Conservation (phyloP, 1,140 invertebrate genomes). For the Rhagoletis pomonella region DNA sequence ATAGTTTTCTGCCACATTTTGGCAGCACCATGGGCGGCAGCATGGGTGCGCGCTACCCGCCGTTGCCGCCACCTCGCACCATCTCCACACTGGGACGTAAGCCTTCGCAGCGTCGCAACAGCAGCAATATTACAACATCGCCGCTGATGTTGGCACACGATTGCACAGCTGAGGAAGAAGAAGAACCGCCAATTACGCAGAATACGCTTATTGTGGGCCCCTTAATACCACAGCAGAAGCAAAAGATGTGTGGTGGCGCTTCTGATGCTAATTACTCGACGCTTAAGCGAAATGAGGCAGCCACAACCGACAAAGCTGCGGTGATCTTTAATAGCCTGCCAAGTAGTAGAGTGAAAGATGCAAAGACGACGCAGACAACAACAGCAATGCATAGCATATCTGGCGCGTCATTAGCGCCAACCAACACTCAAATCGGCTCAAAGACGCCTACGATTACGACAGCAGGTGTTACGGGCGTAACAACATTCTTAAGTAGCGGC, state of each 20-base stretch:
- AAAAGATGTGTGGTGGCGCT: background rate
- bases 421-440: background rate
- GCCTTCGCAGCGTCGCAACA: conserved; percentile 63
- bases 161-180: conserved; percentile 68
- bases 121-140: conserved; percentile 72
- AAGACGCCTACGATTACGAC: background rate
- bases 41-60: conserved; percentile 78
- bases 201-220: conserved; percentile 76
- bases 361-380: background rate
- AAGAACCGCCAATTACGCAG: conserved; percentile 74
- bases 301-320: background rate
- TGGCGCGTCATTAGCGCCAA: background rate
- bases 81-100: conserved; percentile 78
- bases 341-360: background rate
- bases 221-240: conserved; percentile 73
- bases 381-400: background rate
- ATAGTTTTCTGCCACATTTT: conserved; percentile 61
- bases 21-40: conserved; percentile 63
- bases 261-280: conserved; percentile 59
- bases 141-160: conserved; percentile 75
- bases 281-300: conserved; percentile 33
- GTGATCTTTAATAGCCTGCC: conserved; percentile 5
- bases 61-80: conserved; percentile 79
- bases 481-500: conserved; percentile 27
- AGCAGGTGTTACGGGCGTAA: background rate